Percentiles rank a stretch among this genome's conserved stretches.
Conservation (phyloP, 2,888 invertebrate species). For the Apoda limacodes region DNA sequence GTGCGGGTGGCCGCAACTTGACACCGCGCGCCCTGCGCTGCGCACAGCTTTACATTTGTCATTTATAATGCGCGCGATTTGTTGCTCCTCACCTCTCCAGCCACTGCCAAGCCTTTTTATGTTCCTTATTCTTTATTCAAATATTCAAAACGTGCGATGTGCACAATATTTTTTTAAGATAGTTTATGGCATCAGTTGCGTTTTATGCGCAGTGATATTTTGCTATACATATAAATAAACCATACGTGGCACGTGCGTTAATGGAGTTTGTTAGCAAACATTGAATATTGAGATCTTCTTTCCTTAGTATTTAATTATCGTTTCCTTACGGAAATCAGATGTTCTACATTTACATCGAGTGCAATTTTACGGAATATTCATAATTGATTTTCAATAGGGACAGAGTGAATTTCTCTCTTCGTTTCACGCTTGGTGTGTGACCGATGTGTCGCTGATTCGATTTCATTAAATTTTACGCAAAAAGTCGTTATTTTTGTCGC, state of each 20-base stretch:
- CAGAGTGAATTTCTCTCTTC: conserved; percentile 26
- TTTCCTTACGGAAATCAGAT: too few relatives aligned
- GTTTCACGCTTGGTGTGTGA: conserved; percentile 55
- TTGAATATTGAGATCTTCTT: too few relatives aligned
- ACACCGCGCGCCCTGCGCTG: conserved; percentile 61
- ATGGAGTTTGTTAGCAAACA: conserved; percentile 7
- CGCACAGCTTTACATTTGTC: conserved; percentile 66
- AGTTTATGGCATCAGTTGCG: conserved; percentile 45
- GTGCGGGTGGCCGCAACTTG: conserved; percentile 59
- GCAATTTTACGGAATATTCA: too few relatives aligned
- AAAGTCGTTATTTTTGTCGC: conserved; percentile 37
- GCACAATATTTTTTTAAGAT: conserved; percentile 51
- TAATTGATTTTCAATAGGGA: neutral
- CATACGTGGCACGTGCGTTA: conserved; percentile 17
- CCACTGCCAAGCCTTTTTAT: conserved; percentile 50
- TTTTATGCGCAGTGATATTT: conserved; percentile 34
- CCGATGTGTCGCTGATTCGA: conserved; percentile 47
- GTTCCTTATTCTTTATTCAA: conserved; percentile 59
- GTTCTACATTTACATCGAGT: too few relatives aligned
- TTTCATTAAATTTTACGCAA: conserved; percentile 42
- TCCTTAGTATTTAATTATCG: too few relatives aligned
- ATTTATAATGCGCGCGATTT: conserved; percentile 69
- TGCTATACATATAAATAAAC: too few relatives aligned
- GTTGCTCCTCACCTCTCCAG: conserved; percentile 53
- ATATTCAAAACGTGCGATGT: conserved; percentile 45